Evolutionary conservation across 2,113 vertebrate species (phyloP).

Genomic region (Hassar affinis): DNA sequence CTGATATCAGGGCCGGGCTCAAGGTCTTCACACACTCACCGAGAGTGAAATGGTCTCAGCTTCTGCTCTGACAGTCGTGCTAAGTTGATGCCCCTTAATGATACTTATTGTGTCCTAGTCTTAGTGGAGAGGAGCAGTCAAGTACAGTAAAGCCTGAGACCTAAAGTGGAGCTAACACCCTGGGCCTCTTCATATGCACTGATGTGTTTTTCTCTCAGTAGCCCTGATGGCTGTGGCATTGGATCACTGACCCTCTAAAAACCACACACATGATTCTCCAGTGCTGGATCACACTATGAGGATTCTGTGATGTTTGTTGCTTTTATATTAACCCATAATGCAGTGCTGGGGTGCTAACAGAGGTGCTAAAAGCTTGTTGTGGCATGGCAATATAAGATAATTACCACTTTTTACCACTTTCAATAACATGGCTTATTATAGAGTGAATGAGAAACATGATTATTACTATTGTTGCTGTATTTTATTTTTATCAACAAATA

Average conservation of each 20-base stretch:
- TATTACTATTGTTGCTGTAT: background rate
- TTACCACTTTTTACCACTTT: constrained; percentile 10
- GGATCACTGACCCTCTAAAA: constrained; percentile 11
- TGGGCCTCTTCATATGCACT: constrained; percentile 19
- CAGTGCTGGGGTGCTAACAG: background rate
- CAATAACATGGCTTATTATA: background rate
- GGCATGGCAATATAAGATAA: constrained; percentile 21
- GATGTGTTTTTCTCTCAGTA: constrained; percentile 30
- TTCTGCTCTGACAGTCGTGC: constrained; percentile 32
- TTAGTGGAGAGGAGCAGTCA: constrained; percentile 38
- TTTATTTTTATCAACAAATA: background rate
- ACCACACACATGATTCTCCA: background rate
- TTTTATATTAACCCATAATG: background rate
- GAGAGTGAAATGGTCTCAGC: constrained; percentile 51
- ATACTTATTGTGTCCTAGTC: constrained; percentile 33
- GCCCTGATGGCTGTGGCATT: constrained; percentile 21
- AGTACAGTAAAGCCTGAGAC: constrained; percentile 21
- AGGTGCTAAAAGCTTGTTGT: constrained; percentile 9
- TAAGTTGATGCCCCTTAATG: constrained; percentile 45
- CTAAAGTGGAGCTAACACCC: constrained; percentile 23
- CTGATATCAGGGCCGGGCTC: constrained; percentile 24
- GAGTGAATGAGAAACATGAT: background rate
- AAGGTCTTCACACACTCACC: constrained; percentile 20
- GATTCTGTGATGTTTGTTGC: background rate
- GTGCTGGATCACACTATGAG: background rate